Base-by-base conservation (phyloP, 2,797 vertebrate genomes). In the Coranthus polyacanthus region DNA sequence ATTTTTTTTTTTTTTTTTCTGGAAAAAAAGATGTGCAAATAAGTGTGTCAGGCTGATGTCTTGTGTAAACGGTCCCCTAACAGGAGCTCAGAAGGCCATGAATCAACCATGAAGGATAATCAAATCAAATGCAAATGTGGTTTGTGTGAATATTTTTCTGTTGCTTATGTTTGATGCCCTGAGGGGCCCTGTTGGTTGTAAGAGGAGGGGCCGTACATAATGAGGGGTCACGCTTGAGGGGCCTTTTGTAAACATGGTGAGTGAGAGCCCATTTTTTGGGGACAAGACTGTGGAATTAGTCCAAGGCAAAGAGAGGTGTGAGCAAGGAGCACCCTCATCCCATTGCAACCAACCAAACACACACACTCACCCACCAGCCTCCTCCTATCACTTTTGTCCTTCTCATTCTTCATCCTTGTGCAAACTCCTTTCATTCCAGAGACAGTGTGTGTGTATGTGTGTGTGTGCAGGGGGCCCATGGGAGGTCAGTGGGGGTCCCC, bases 101-200 rank as follows among this genome's bases (percentile, higher is more conserved):
- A 90, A 88, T 92, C 88, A 91, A 85, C 88, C 89, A 89, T 89
- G 90, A 90, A 91, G 81, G 76, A 90, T 92, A 90, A 91, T 92
- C 89, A 90, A 91, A 92, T 91, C 81, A 90, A 85, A 92, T 91
- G 90, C 89, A 92, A 92, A 92, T 90, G 77, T 68, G 75, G 79
- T 83, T 83, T 78, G 82, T 88, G 82, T 86, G 78, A 84, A 16
- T 50, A 69, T 79, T 82, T 65, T 72, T 68, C 61, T 85, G 36
- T 84, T 77, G 75, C 73, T 77, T 72, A 79, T 80, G 81, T 80
- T 89, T 71, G 86, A 88, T 85, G 83, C 84, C 86, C 83, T 34
- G 12, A 84, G 86, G 89, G 89, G 76, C 56, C 78, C 77, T 79
- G 85, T 78, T 81, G 86, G 83, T 76, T 91, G 82, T 77, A 76